Percentiles rank a stretch among this genome's conserved stretches.
Evolutionary conservation across 2,888 invertebrate genomes (phyloP).

Genomic region (Tricholauxania praeusta): DNA sequence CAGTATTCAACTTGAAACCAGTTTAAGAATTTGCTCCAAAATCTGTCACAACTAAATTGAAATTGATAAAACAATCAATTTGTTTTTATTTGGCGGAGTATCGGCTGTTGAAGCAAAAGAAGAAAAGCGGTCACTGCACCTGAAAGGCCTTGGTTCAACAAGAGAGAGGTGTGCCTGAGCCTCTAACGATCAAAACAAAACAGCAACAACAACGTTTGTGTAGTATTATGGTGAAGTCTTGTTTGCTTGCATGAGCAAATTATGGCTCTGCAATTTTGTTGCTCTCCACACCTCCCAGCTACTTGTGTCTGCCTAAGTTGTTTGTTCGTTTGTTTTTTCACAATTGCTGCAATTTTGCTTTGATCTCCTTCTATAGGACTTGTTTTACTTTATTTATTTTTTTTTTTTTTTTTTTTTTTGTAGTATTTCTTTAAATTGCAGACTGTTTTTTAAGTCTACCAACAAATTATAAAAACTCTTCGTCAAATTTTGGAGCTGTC

Average conservation of each 20-base stretch:
- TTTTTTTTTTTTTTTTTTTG: too few relatives aligned
- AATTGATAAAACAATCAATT: too few relatives aligned
- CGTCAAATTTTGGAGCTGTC: too few relatives aligned
- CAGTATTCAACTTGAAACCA: too few relatives aligned
- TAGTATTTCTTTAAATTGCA: neutral
- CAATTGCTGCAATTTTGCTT: neutral
- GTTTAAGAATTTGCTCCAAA: too few relatives aligned
- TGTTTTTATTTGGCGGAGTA: too few relatives aligned
- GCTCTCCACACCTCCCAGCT: neutral
- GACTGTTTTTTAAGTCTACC: neutral
- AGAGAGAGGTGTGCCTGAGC: slow-evolving; percentile 4
- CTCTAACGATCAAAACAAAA: neutral
- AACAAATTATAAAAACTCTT: neutral
- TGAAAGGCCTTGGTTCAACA: slow-evolving; percentile 16
- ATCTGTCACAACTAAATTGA: too few relatives aligned
- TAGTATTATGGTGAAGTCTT: slow-evolving; percentile 3
- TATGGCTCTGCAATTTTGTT: neutral
- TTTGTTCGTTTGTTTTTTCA: neutral
- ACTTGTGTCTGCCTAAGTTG: neutral
- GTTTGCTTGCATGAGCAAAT: slow-evolving; percentile 24
- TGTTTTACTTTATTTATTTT: neutral
- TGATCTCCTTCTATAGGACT: neutral
- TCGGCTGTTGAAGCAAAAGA: too few relatives aligned
- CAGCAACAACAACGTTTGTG: neutral
- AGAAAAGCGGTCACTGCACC: slow-evolving; percentile 25